phyloP scores from a whole-genome alignment of 2,888 invertebrate genomes.

The Xylota segnis region DNA sequence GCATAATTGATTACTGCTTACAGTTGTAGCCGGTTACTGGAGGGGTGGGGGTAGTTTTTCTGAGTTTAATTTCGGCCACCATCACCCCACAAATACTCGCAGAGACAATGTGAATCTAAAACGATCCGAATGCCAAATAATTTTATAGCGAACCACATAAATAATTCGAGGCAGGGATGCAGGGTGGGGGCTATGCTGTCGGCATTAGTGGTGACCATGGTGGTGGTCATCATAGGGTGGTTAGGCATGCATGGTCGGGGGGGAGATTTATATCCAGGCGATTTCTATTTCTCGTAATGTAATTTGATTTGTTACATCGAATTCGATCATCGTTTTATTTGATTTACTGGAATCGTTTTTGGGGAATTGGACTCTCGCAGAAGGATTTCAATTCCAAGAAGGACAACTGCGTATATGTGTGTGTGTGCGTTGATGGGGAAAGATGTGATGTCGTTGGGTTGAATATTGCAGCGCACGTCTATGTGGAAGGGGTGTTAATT shows the following conservation, averaged over 20 bases:
- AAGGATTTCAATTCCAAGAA: constrained; percentile 61
- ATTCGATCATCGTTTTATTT: constrained; percentile 75
- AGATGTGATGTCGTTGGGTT: not conserved
- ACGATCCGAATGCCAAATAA: constrained; percentile 58
- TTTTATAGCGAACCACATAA: constrained; percentile 66
- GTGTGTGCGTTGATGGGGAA: constrained; percentile 32
- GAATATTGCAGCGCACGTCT: constrained; percentile 18
- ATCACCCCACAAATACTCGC: not conserved
- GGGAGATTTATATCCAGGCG: constrained; percentile 63
- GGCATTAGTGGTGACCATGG: constrained; percentile 49
- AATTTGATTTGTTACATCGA: constrained; percentile 75
- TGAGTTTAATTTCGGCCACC: constrained; percentile 25
- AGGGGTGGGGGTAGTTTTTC: constrained; percentile 8
- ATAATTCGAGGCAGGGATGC: constrained; percentile 1
- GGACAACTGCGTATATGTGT: constrained; percentile 22
- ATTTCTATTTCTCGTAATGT: constrained; percentile 68
- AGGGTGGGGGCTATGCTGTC: constrained; percentile 4
- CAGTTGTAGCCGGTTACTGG: constrained; percentile 39
- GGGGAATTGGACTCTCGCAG: constrained; percentile 59
- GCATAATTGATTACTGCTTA: constrained; percentile 72
- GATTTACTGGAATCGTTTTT: constrained; percentile 74
- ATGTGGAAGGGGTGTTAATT: constrained; percentile 57
- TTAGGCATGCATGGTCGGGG: constrained; percentile 30
- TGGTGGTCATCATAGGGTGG: constrained; percentile 69
- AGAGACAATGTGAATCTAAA: constrained; percentile 29